phyloP scores from a whole-genome alignment of 2,888 invertebrate genomes.

The Andrena bicolor region DNA sequence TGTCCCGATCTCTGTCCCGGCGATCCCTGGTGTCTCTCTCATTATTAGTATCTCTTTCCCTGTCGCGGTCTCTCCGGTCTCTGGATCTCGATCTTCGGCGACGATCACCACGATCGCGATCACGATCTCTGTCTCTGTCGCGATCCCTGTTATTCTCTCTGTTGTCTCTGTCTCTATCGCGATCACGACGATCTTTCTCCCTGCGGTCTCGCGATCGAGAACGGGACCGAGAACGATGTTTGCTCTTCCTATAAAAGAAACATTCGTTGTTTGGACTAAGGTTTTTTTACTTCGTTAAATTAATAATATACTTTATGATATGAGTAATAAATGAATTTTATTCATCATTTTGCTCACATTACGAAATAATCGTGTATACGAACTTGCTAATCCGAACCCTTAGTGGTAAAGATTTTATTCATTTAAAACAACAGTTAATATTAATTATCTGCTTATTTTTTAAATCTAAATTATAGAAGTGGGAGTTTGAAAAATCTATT shows the following conservation, averaged over 20 bases:
- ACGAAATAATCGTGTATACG: slow-evolving; percentile 1
- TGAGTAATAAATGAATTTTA: not conserved
- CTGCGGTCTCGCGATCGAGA: slow-evolving; percentile 87
- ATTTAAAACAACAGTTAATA: not conserved
- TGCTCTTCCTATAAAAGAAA: slow-evolving; percentile 83
- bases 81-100: slow-evolving; percentile 78
- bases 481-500: not conserved
- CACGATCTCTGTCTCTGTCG: slow-evolving; percentile 71
- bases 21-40: slow-evolving; percentile 77
- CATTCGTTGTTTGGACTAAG: not conserved
- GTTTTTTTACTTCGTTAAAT: not conserved
- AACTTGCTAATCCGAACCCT: slow-evolving; percentile 42
- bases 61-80: slow-evolving; percentile 86
- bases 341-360: not conserved
- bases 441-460: not conserved
- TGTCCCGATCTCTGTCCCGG: slow-evolving; percentile 78
- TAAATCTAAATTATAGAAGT: not conserved
- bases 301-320: not conserved
- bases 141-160: slow-evolving; percentile 69
- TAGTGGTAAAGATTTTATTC: slow-evolving; percentile 17
- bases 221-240: slow-evolving; percentile 83
- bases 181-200: slow-evolving; percentile 84
- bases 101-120: slow-evolving; percentile 76
- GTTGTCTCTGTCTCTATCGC: slow-evolving; percentile 72
- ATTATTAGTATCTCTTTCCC: slow-evolving; percentile 69